phyloP scores from a whole-genome alignment of 2,113 vertebrate genomes.

The Zosterops lateralis region DNA sequence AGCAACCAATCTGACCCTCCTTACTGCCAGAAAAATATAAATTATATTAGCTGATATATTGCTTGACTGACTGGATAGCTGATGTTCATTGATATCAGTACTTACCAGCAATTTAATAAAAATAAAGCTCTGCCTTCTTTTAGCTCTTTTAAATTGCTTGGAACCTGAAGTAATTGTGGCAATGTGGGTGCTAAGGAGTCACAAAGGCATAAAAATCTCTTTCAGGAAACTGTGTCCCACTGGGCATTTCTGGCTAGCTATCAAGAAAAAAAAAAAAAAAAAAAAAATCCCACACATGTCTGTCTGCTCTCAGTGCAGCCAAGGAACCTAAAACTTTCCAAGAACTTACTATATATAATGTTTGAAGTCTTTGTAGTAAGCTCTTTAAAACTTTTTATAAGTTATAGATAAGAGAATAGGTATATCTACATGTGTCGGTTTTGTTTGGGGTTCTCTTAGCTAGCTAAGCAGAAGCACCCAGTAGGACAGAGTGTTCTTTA shows the following conservation, averaged over 20 bases:
- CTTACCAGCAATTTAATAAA: neutral
- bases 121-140: neutral
- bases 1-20: neutral
- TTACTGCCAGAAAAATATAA: neutral
- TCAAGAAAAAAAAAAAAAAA: neutral
- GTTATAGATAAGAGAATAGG: neutral
- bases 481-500: neutral
- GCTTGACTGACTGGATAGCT: neutral
- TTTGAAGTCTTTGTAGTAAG: neutral
- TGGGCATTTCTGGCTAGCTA: neutral
- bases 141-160: neutral
- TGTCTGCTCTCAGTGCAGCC: neutral
- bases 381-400: neutral
- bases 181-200: neutral
- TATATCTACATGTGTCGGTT: rapidly evolving
- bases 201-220: neutral
- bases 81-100: neutral
- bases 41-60: neutral
- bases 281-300: rapidly evolving
- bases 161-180: neutral
- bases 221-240: neutral
- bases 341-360: rapidly evolving
- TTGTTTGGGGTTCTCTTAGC: neutral
- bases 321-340: neutral
- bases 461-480: neutral